A percentile compares a stretch with the other conserved stretches of the same genome.
Conservation (phyloP, 2,797 vertebrate species). For the Ptychadena robeensis region DNA sequence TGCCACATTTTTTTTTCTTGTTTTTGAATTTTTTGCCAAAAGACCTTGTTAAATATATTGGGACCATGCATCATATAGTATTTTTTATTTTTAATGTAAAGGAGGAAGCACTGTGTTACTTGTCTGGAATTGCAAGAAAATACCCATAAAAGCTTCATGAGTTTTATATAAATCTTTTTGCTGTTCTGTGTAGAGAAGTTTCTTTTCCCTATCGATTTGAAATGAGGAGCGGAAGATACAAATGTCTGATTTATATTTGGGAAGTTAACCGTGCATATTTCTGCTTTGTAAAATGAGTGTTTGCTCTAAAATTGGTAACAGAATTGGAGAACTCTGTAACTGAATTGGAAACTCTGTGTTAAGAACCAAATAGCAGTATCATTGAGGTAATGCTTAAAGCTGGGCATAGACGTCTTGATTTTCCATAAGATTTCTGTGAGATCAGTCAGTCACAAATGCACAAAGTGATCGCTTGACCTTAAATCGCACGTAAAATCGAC, state of each 20-base stretch:
- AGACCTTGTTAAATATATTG: constrained; percentile 67
- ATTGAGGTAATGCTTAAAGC: too few relatives aligned
- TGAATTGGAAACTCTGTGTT: too few relatives aligned
- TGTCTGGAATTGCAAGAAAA: constrained; percentile 67
- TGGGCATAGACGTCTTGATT: too few relatives aligned
- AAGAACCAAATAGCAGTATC: too few relatives aligned
- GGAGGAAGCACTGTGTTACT: constrained; percentile 71
- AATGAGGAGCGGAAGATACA: background rate
- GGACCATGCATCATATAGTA: constrained; percentile 72
- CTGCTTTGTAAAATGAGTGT: background rate
- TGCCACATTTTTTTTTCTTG: constrained; percentile 68
- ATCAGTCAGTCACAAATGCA: too few relatives aligned
- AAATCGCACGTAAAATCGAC: too few relatives aligned
- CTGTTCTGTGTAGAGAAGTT: constrained; percentile 53
- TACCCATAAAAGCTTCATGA: constrained; percentile 67
- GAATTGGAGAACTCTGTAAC: too few relatives aligned
- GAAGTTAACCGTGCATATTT: background rate
- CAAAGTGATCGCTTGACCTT: too few relatives aligned
- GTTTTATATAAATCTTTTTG: constrained; percentile 61
- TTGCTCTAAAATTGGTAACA: background rate
- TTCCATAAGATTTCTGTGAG: too few relatives aligned
- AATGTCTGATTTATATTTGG: constrained; percentile 16
- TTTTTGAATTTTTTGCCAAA: constrained; percentile 70
- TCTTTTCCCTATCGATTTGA: constrained; percentile 21
- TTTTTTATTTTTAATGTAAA: constrained; percentile 66